Evolutionary conservation across 2,113 vertebrate species (phyloP), one percentile per base, ranked within the genome.

Genomic region (Rhagologus leucostigma): DNA sequence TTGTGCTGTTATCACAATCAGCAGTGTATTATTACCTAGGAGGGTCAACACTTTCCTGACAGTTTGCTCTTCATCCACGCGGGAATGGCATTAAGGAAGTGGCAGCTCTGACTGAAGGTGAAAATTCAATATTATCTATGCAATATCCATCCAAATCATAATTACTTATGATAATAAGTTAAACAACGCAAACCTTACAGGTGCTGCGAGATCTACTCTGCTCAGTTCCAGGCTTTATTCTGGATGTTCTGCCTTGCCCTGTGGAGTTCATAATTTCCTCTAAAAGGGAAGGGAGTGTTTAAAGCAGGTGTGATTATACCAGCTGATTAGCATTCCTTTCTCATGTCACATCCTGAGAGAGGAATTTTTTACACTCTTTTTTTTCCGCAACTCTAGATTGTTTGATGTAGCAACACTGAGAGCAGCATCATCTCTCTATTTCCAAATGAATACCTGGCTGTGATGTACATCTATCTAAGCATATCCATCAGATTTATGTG

Each of bases 141-240:
- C 88, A 78, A 77, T 78, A 90, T 37, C 75, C 88, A 92, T 95
- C 89, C 90, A 75, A 92, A 96, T 49, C 79, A 64, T 88, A 94
- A 96, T 96, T 94, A 86, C 90, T 83, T 59, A n/a, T n/a, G n/a
- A n/a, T n/a, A n/a, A n/a, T n/a, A n/a, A n/a, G n/a, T n/a, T n/a
- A 71, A 32, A 78, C 18, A 68, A 62, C 64, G 41, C 82, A 89
- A 64, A 86, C 76, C 76, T 90, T 86, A 86, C 83, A 88, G 82
- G 79, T 92, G 68, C 88, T 92, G 33, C 3, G 26, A 50, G 32
- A 90, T 55, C 71, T 65, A 27, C 0, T 0, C 85, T 62, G 52
- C 83, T 95, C 76, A 64, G 16, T 84, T 86, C 90, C n/a, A 8
- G 63, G 63, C 76, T 90, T 77, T 90, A 37, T 83, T 73, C 67